Evolutionary conservation across 1,140 invertebrate species (phyloP).

Genomic region (Calycopis cecrops): DNA sequence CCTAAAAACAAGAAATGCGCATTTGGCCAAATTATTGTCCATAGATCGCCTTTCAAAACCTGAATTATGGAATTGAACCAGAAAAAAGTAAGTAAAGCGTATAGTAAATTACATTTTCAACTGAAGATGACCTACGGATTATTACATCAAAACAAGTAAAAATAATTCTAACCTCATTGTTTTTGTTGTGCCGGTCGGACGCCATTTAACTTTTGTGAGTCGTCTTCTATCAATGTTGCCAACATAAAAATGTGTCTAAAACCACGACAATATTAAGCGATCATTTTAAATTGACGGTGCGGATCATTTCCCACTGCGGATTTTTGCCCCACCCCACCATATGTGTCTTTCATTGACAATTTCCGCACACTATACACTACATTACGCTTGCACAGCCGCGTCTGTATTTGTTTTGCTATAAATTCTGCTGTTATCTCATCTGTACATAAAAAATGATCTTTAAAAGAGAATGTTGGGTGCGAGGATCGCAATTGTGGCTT

Average conservation of each 20-base stretch:
- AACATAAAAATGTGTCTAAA: conserved; percentile 4
- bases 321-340: neutral
- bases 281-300: conserved; percentile 8
- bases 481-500: too few relatives aligned
- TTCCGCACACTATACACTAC: too few relatives aligned
- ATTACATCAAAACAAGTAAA: conserved; percentile 9
- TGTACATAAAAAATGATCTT: too few relatives aligned
- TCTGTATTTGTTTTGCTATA: too few relatives aligned
- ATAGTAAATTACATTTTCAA: conserved; percentile 9
- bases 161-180: conserved; percentile 6
- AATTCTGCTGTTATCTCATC: too few relatives aligned
- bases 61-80: conserved; percentile 8
- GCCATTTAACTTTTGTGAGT: conserved; percentile 4
- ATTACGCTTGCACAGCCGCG: too few relatives aligned
- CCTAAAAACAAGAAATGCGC: conserved; percentile 8
- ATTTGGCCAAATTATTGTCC: neutral
- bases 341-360: too few relatives aligned
- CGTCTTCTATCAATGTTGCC: conserved; percentile 8
- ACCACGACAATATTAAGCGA: conserved; percentile 7
- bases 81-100: conserved; percentile 7
- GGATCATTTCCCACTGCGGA: neutral
- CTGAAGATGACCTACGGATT: conserved; percentile 6
- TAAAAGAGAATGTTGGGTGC: too few relatives aligned
- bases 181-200: conserved; percentile 7
- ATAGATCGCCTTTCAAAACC: too few relatives aligned